Evolutionary conservation across 2,113 vertebrate genomes (phyloP), one percentile per base, ranked within the genome.

Genomic region (Sclerurus mexicanus): DNA sequence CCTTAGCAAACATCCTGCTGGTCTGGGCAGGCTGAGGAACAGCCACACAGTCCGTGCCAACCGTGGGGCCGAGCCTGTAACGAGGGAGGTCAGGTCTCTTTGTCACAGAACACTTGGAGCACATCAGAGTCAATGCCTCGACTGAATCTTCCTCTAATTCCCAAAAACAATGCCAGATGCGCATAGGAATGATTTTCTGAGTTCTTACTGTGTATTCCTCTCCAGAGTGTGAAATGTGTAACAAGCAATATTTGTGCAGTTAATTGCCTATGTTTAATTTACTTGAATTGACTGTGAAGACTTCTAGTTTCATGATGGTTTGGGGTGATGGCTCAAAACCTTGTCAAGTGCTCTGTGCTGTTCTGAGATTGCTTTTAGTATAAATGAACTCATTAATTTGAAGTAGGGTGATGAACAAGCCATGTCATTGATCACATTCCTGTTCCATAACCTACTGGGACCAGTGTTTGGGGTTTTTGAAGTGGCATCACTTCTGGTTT

Each of bases 341-440:
- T 24, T 31, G 8, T 75, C 4, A 90, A 76, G 55, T 73, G 33
- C 39, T 90, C 83, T 77, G 52, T 6, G 14, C 68, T 47, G 24
- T 60, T 83, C 60, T 82, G 52, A 78, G 63, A 87, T 58, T 87
- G 37, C 58, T 72, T 96, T 76, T 84, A 55, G 59, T 86, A 47
- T 64, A 15, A 84, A 87, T 56, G 46, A 87, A 40, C 49, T 95
- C 15, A 78, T 79, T 85, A 68, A 76, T 68, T 90, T 82, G 14
- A 50, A 87, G 52, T 4, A 55, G 40, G 42, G 69, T 67, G 21
- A 16, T 75, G 66, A 78, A 39, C 69, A 75, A 69, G 37, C 71
- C 46, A 50, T 87, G 30, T 20, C 39, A 30, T 55, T 91, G 69
- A 33, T 75, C 56, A 62, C 44, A 19, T 81, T 85, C 74, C 21